Percentiles rank a stretch among this genome's conserved stretches.
Evolutionary conservation across 2,888 invertebrate genomes (phyloP).

Genomic region (Cheilosia scutellata): DNA sequence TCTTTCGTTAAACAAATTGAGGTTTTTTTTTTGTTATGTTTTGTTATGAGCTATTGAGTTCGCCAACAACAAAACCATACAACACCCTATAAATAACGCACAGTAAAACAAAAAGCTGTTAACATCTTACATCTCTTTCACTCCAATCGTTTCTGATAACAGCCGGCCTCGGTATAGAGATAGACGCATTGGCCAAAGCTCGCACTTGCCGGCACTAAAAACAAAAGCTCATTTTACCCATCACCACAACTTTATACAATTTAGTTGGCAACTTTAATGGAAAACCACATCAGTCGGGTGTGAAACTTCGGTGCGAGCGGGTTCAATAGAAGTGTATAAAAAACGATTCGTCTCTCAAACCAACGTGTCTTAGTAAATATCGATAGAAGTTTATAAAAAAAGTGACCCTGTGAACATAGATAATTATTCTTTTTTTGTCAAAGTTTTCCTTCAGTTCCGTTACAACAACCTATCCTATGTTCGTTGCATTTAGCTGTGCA

Average conservation of each 20-base stretch:
- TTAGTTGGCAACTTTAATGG: constrained; percentile 45
- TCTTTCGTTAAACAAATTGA: too few relatives aligned
- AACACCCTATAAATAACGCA: constrained; percentile 36
- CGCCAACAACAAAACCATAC: neutral
- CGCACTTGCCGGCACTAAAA: constrained; percentile 12
- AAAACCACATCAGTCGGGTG: constrained; percentile 79
- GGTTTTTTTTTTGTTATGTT: too few relatives aligned
- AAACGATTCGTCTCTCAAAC: constrained; percentile 23
- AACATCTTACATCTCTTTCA: constrained; percentile 17
- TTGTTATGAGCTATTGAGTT: too few relatives aligned
- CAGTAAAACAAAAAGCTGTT: constrained; percentile 4
- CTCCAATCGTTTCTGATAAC: constrained; percentile 37
- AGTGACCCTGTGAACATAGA: constrained; percentile 22
- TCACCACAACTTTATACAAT: constrained; percentile 13
- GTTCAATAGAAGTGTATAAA: constrained; percentile 49
- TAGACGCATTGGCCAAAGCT: constrained; percentile 45
- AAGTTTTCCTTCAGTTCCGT: constrained; percentile 3
- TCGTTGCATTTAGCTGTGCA: constrained; percentile 35
- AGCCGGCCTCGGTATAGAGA: neutral
- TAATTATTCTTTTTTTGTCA: constrained; percentile 22
- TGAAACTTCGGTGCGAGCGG: constrained; percentile 81
- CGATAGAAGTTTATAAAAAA: constrained; percentile 33
- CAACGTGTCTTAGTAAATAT: constrained; percentile 36
- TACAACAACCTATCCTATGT: constrained; percentile 4
- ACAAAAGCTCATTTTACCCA: constrained; percentile 53